Evolutionary conservation across 2,113 vertebrate genomes (phyloP), one percentile per base, ranked within the genome.

Genomic region (Verasper variegatus): DNA sequence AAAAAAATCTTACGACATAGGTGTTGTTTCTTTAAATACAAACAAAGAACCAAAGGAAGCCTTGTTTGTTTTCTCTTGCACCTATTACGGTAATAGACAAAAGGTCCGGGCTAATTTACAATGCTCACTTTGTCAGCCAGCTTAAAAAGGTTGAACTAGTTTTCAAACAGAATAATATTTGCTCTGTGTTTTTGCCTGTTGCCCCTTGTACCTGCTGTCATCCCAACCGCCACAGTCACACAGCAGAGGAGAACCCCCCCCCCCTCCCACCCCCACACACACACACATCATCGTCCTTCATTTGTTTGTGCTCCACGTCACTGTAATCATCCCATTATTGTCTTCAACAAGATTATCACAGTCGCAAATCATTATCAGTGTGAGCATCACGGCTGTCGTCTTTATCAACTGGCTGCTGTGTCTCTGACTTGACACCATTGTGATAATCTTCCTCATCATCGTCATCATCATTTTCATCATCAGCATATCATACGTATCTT

Each of bases 331-430:
- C 71, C 67, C 57, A 58, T 78, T 57, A 88, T 68, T 82, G 86
- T 80, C 76, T 76, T 85, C 84, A 71, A 78, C 80, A 35, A 64
- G 81, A 87, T 88, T 80, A 86, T 74, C 68, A 54, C 74, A 72
- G 73, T 66, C 63, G 60, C 68, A 35, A 49, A 90, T 84, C 76
- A 64, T 75, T 81, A 88, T 83, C 81, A 52, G 27, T 40, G 17
- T 26, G 58, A 83, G 83, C 83, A 84, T 84, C 79, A 71, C 4
- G 58, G 20, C 18, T 57, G 72, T n/a, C 69, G 23, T 59, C 69
- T 76, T 64, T 51, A 79, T 75, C 71, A 73, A 56, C 60, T n/a
- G 67, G 72, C 82, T 78, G 77, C 77, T 20, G 45, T 56, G 15
- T 68, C 78, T 74, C 31, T 3, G 4, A 58, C 40, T 64, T 67